Evolutionary conservation across 2,113 vertebrate species (phyloP).

Genomic region (zebrafish (Danio rerio)): GRCz12tu NC_133196.1:31898001-31898500

Average conservation of each 20-base stretch:
- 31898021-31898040: no score
- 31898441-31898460: neutral
- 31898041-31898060: no score
- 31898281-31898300: constrained; percentile 5
- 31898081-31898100: no score
- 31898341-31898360: constrained; percentile 18
- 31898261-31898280: constrained; percentile 5
- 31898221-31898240: neutral
- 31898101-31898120: neutral
- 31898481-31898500: no score
- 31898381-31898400: neutral
- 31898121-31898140: constrained; percentile 5
- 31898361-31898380: neutral
- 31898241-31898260: neutral
- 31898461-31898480: no score
- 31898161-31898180: constrained; percentile 25
- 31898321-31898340: constrained; percentile 24
- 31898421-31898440: neutral
- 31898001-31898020: no score
- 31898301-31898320: constrained; percentile 36
- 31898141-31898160: constrained; percentile 24
- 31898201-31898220: constrained; percentile 56
- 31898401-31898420: neutral
- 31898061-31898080: no score
- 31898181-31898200: constrained; percentile 51